Evolutionary conservation across 2,113 vertebrate species (phyloP).

Genomic region (Plestiodon gilberti): DNA sequence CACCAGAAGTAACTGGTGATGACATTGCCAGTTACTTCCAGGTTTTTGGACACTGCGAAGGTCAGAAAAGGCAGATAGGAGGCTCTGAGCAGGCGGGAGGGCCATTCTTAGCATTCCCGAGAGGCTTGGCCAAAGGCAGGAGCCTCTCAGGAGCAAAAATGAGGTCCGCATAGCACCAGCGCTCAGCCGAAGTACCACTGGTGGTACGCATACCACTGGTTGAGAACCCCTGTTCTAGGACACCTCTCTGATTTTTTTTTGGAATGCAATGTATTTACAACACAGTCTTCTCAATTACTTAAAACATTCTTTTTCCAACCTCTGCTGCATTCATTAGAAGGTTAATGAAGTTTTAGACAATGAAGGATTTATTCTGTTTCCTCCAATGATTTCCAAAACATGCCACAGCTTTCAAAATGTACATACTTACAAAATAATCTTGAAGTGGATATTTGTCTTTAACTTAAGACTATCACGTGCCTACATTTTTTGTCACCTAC

Average conservation of each 20-base stretch:
- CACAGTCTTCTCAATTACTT: conserved; percentile 40
- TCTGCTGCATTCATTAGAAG: conserved; percentile 46
- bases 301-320: conserved; percentile 64
- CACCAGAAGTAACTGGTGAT: too few relatives aligned
- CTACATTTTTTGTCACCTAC: conserved; percentile 72
- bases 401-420: conserved; percentile 65
- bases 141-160: too few relatives aligned
- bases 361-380: conserved; percentile 52
- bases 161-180: too few relatives aligned
- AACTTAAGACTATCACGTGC: conserved; percentile 64
- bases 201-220: too few relatives aligned
- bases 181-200: too few relatives aligned
- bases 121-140: too few relatives aligned
- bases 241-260: conserved; percentile 25
- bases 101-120: too few relatives aligned
- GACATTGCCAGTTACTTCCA: too few relatives aligned
- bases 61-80: too few relatives aligned
- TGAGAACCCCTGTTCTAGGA: too few relatives aligned
- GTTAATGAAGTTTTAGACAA: conserved; percentile 58
- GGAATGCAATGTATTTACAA: conserved; percentile 59
- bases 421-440: conserved; percentile 65
- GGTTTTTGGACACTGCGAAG: too few relatives aligned
- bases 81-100: too few relatives aligned
- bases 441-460: conserved; percentile 62
- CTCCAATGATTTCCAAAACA: conserved; percentile 55